Conservation (phyloP, 2,888 invertebrate species). For the Laothoe populi region DNA sequence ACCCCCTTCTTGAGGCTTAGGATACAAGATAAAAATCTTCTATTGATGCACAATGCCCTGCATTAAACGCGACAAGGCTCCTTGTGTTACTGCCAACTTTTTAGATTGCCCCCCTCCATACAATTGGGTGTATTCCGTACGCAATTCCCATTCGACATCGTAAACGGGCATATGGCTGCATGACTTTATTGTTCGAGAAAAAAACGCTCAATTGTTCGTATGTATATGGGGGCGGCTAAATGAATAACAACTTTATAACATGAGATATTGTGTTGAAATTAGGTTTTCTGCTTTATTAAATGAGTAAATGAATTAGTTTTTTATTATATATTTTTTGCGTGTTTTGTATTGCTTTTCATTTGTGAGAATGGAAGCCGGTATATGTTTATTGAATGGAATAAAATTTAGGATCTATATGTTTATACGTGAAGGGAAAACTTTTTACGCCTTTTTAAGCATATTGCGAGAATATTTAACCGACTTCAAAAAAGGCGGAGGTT, state of each 20-base stretch:
- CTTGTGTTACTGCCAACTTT: slow-evolving; percentile 17
- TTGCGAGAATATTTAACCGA: too few species aligned
- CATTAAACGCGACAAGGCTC: slow-evolving; percentile 8
- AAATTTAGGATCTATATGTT: too few species aligned
- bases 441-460: too few species aligned
- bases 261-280: slow-evolving; percentile 2
- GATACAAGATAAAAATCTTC: slow-evolving; percentile 20
- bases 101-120: slow-evolving; percentile 16
- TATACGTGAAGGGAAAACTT: too few species aligned
- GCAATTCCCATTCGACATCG: slow-evolving; percentile 2
- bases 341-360: too few species aligned
- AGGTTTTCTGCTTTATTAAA: not conserved
- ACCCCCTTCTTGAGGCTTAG: not conserved
- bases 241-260: slow-evolving; percentile 11
- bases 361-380: not conserved
- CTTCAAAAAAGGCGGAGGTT: too few species aligned
- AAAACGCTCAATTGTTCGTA: slow-evolving; percentile 4
- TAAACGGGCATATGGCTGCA: slow-evolving; percentile 19
- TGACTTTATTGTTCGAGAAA: slow-evolving; percentile 10
- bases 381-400: too few species aligned
- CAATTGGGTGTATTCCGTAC: slow-evolving; percentile 12
- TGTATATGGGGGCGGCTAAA: slow-evolving; percentile 3
- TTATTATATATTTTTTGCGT: too few species aligned
- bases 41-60: slow-evolving; percentile 18
- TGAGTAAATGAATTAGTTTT: not conserved